Conservation (phyloP, 2,888 invertebrate species). For the Xylophagus ater region DNA sequence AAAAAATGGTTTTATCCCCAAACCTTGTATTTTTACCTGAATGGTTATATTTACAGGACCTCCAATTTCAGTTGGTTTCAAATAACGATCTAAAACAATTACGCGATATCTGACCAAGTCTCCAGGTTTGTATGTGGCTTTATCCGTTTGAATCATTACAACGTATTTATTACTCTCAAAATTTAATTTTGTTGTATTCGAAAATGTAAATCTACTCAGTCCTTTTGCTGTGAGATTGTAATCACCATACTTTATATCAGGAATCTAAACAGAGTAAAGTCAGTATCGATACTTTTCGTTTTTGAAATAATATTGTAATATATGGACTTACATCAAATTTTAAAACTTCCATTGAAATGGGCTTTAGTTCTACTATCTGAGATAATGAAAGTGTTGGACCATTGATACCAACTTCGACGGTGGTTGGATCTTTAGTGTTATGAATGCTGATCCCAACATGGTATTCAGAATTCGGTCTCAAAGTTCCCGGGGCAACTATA, state of each 20-base stretch:
- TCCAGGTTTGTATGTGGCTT: slow-evolving; percentile 80
- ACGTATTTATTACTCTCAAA: slow-evolving; percentile 51
- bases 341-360: slow-evolving; percentile 54
- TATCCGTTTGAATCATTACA: slow-evolving; percentile 68
- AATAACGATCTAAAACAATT: background rate
- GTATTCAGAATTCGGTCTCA: slow-evolving; percentile 60
- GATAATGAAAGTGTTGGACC: slow-evolving; percentile 56
- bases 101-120: slow-evolving; percentile 55
- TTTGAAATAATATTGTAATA: too few species aligned
- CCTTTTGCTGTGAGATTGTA: slow-evolving; percentile 62
- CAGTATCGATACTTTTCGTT: background rate
- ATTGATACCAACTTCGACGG: slow-evolving; percentile 55
- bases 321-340: slow-evolving; percentile 54
- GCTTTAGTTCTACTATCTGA: slow-evolving; percentile 53
- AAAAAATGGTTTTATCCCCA: background rate
- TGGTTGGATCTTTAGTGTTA: slow-evolving; percentile 46
- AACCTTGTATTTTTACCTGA: background rate
- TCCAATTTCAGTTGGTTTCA: too few species aligned
- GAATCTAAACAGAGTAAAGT: background rate
- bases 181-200: slow-evolving; percentile 56
- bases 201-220: slow-evolving; percentile 58
- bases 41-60: background rate
- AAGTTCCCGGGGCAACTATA: slow-evolving; percentile 58
- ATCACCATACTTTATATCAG: slow-evolving; percentile 57
- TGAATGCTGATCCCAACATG: slow-evolving; percentile 56